Evolutionary conservation across 2,113 vertebrate genomes (phyloP), one percentile per base, ranked within the genome.

Genomic region (Mus pahari): DNA sequence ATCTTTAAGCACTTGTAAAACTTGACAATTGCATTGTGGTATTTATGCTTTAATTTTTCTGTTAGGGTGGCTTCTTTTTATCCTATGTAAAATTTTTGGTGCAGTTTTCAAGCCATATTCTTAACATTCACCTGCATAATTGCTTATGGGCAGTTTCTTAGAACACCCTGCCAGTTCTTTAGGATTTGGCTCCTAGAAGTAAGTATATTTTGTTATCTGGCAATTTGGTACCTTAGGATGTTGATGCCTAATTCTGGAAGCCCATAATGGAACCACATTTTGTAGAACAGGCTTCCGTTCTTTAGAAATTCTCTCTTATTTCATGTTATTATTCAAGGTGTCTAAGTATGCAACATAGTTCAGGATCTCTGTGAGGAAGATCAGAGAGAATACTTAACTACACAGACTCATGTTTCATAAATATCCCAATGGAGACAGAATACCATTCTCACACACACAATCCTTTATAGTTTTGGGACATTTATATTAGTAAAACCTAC

Each of bases 181-280:
- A 92, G 78, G 48, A 39, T 6, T 74, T 22, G 19, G 22, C 16
- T 91, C 16, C 91, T 91, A n/a, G 68, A 96, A 88, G 39, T 64
- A 96, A 91, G 42, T 66, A 36, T 39, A 45, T 95, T 62, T 71
- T 64, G 91, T 92, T 88, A 89, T 86, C 77, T 92, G 89, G 71
- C 24, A 39, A 28, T 90, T 64, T 95, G 55, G 20, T 79, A 33
- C 39, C 39, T 8, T 81, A 83, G 86, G 68, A 71, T 78, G 31
- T 91, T 87, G 26, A 75, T 96, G 53, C 36, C n/a, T 58, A 66
- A 39, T 91, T 53, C 70, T 90, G 11, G 20, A 31, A 55, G 36
- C 20, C 45, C 62, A 20, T 39, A 48, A 58, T 84, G n/a, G 75
- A 1, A 3, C 55, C 50, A 17, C 7, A 7, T 31, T 84, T 88